Evolutionary conservation across 2,888 invertebrate genomes (phyloP).

Genomic region (Troides oblongomaculatus): DNA sequence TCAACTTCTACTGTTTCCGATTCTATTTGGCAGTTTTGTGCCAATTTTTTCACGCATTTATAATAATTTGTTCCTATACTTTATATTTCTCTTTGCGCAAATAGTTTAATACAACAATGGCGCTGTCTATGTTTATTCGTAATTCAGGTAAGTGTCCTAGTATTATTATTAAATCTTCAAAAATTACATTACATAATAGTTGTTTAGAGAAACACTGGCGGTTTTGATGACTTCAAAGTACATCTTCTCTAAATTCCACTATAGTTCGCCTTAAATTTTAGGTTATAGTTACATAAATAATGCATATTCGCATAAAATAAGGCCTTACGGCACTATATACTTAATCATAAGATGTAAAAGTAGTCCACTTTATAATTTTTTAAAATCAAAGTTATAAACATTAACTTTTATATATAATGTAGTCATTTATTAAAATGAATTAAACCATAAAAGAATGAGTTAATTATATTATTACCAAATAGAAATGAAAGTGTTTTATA

Average conservation of each 20-base stretch:
- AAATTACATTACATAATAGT: constrained; percentile 61
- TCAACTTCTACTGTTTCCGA: constrained; percentile 10
- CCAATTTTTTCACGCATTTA: constrained; percentile 21
- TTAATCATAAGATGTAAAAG: too few relatives aligned
- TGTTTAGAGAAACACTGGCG: constrained; percentile 33
- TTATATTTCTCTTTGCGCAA: constrained; percentile 6
- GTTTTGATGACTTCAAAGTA: background rate
- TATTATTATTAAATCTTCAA: constrained; percentile 25
- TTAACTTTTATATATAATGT: too few relatives aligned
- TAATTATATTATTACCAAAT: too few relatives aligned
- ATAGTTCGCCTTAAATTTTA: too few relatives aligned
- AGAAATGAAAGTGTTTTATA: too few relatives aligned
- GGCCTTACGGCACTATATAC: background rate
- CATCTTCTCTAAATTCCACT: too few relatives aligned
- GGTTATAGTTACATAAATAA: too few relatives aligned
- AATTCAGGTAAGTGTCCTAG: constrained; percentile 53
- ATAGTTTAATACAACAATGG: constrained; percentile 48
- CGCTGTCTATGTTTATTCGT: constrained; percentile 68
- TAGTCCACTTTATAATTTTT: too few relatives aligned
- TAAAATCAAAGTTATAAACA: too few relatives aligned
- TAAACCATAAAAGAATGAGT: too few relatives aligned
- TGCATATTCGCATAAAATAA: too few relatives aligned
- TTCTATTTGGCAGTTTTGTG: constrained; percentile 24
- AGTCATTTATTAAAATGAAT: too few relatives aligned
- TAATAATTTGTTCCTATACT: constrained; percentile 24